Percentiles rank a stretch among this genome's conserved stretches.
phyloP scores from a whole-genome alignment of 2,113 vertebrate genomes.

The Mastomys coucha region DNA sequence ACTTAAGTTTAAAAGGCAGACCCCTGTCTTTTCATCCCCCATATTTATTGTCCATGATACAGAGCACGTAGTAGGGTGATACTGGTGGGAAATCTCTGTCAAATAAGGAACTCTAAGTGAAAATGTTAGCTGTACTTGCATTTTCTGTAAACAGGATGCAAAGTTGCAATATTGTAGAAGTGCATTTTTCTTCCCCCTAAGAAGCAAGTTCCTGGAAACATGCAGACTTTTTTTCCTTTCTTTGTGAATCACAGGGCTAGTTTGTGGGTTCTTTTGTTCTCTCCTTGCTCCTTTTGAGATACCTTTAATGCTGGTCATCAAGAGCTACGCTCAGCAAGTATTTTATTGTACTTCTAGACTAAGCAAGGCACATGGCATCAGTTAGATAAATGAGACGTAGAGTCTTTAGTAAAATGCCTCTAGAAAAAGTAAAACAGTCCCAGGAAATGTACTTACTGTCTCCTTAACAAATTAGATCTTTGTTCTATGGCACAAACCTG shows the following conservation, averaged over 20 bases:
- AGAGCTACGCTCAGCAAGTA: constrained; percentile 44
- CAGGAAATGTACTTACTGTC: not conserved
- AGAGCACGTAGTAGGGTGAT: not conserved
- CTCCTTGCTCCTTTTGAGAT: constrained; percentile 14
- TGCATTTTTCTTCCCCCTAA: constrained; percentile 8
- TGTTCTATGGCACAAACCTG: not conserved
- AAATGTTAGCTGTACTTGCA: constrained; percentile 58
- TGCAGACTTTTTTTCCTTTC: not conserved
- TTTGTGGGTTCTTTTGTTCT: not conserved
- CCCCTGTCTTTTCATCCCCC: not conserved
- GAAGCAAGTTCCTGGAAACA: constrained; percentile 58
- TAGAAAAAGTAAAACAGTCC: not conserved
- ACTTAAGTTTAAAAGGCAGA: not conserved
- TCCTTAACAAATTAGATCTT: not conserved
- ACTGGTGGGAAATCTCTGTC: constrained; percentile 31
- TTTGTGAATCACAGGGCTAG: constrained; percentile 43
- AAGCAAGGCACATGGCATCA: not conserved
- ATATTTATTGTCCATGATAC: not conserved
- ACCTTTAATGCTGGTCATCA: constrained; percentile 31
- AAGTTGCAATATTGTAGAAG: constrained; percentile 50
- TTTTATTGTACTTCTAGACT: constrained; percentile 50
- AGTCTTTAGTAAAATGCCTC: constrained; percentile 21
- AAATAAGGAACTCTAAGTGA: constrained; percentile 49
- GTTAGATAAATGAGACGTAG: not conserved
- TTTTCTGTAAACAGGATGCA: constrained; percentile 52